These are phyloP conservation scores for Pheucticus melanocephalus DNA, from an alignment of 2,113 vertebrate species.

Conservation along the genomic window DNA sequence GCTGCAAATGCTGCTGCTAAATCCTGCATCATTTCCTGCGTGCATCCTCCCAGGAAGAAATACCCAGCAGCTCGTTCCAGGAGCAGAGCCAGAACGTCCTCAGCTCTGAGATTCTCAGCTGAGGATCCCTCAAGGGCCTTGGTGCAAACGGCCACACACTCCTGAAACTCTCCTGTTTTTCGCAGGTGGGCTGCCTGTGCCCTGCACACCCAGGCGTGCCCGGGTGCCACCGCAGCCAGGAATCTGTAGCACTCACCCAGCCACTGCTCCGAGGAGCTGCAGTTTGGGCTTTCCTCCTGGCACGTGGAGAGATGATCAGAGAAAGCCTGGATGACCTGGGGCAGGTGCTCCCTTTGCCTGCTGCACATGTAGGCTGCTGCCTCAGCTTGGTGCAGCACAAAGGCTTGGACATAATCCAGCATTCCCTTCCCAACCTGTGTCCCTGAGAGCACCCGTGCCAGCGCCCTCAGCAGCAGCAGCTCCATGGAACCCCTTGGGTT, in stretches of 20 bases:
- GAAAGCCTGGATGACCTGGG: slow-evolving; percentile 73
- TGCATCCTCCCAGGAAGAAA: slow-evolving; percentile 74
- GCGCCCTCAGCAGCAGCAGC: slow-evolving; percentile 79
- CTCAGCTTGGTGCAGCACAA: slow-evolving; percentile 53
- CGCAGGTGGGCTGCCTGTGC: slow-evolving; percentile 75
- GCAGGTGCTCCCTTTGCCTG: slow-evolving; percentile 80
- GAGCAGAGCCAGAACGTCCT: slow-evolving; percentile 47
- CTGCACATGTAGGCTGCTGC: slow-evolving; percentile 67
- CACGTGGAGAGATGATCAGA: slow-evolving; percentile 32
- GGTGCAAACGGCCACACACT: slow-evolving; percentile 77
- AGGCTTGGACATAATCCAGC: slow-evolving; percentile 81
- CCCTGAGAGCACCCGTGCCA: slow-evolving; percentile 80
- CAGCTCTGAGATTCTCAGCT: neutral
- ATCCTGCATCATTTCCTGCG: slow-evolving; percentile 74
- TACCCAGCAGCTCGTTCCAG: slow-evolving; percentile 78
- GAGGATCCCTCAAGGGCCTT: slow-evolving; percentile 54
- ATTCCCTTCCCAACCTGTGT: slow-evolving; percentile 50
- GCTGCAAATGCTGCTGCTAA: slow-evolving; percentile 80
- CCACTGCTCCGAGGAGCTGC: neutral
- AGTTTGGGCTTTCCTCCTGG: neutral
- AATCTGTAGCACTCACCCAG: slow-evolving; percentile 68
- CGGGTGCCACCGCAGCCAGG: slow-evolving; percentile 74
- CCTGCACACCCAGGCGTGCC: slow-evolving; percentile 51
- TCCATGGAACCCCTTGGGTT: slow-evolving; percentile 8
- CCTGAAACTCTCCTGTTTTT: slow-evolving; percentile 65